Conservation (phyloP, 2,888 invertebrate species). For the Orchesella flavescens region DNA sequence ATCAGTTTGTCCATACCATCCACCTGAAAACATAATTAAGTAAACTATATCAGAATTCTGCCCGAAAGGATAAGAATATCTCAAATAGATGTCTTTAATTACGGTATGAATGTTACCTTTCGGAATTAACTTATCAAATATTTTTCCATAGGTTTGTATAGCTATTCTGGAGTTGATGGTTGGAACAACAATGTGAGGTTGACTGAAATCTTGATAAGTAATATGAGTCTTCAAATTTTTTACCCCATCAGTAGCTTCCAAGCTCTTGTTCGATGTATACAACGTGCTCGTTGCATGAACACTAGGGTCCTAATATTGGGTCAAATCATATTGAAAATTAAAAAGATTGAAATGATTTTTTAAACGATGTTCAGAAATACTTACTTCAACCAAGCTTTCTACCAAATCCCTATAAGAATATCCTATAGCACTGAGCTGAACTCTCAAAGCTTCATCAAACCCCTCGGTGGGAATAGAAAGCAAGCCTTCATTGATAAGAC, state of each 20-base stretch:
- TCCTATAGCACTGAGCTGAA: constrained; percentile 59
- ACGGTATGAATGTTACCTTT: constrained; percentile 49
- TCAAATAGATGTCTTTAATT: neutral
- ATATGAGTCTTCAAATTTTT: constrained; percentile 65
- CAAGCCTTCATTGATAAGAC: constrained; percentile 60
- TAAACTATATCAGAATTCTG: too few species aligned
- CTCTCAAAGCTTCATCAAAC: constrained; percentile 66
- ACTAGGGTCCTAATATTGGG: constrained; percentile 65
- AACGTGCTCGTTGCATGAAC: constrained; percentile 62
- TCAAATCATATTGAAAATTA: constrained; percentile 28
- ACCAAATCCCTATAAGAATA: constrained; percentile 61
- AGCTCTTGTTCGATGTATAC: constrained; percentile 60
- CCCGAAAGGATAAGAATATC: neutral
- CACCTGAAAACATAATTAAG: constrained; percentile 61
- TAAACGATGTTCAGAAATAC: constrained; percentile 22
- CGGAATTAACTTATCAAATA: constrained; percentile 67
- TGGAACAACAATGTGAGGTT: constrained; percentile 64
- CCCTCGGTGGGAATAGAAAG: constrained; percentile 62
- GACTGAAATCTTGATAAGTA: constrained; percentile 66
- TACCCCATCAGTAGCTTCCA: constrained; percentile 48
- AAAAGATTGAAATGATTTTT: neutral
- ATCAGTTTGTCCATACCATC: constrained; percentile 71
- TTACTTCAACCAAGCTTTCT: constrained; percentile 65
- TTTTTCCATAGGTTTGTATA: constrained; percentile 67
- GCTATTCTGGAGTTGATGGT: constrained; percentile 67